phyloP scores from a whole-genome alignment of 2,888 invertebrate species.

The Acanthacorydalis orientalis region DNA sequence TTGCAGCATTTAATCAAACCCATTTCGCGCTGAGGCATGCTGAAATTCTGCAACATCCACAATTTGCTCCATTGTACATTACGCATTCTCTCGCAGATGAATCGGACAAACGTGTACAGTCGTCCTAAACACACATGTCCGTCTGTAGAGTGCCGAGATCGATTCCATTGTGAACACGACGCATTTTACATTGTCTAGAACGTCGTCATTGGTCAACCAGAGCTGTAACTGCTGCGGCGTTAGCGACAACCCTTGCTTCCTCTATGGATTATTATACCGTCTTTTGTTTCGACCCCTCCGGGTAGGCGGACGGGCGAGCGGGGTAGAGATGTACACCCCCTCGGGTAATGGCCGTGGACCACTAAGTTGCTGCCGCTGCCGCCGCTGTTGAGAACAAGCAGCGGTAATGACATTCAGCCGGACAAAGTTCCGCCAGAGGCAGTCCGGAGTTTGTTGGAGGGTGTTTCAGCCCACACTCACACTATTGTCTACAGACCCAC shows the following conservation, averaged over 20 bases:
- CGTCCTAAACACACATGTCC: no score
- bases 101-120: no score
- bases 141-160: no score
- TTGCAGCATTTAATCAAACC: no score
- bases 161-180: no score
- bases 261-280: constrained; percentile 2
- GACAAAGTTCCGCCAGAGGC: constrained; percentile 6
- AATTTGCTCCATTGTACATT: no score
- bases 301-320: no score
- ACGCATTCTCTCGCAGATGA: no score
- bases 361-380: neutral
- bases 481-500: neutral
- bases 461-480: neutral
- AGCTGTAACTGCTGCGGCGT: neutral
- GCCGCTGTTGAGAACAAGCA: neutral
- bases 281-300: constrained; percentile 2
- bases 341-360: neutral
- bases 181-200: no score
- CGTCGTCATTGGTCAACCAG: neutral
- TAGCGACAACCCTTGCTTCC: constrained; percentile 2
- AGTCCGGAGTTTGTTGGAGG: neutral
- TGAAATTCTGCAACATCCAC: no score
- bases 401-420: constrained; percentile 7
- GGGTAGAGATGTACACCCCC: neutral
- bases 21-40: no score